phyloP scores from a whole-genome alignment of 2,888 invertebrate genomes.

The Microctonus hyperodae region DNA sequence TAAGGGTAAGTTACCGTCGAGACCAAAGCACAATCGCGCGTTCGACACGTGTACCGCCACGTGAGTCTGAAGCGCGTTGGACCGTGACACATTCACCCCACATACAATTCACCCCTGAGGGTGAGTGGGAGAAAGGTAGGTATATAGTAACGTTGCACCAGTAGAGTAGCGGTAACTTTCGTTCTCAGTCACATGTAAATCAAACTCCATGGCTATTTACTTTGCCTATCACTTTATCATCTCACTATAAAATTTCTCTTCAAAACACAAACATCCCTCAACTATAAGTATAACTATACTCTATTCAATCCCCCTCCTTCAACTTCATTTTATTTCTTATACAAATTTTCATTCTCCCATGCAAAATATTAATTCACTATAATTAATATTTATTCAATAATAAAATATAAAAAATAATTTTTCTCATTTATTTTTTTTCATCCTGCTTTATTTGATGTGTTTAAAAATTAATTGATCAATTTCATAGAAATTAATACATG shows the following conservation, averaged over 20 bases:
- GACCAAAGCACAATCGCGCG: slow-evolving; percentile 43
- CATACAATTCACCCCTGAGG: slow-evolving; percentile 26
- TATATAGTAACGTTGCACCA: no score
- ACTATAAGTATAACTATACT: no score
- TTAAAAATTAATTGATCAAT: not conserved
- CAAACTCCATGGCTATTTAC: slow-evolving; percentile 21
- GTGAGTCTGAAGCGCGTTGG: slow-evolving; percentile 58
- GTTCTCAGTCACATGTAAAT: not conserved
- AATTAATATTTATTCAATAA: no score
- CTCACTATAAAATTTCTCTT: slow-evolving; percentile 25
- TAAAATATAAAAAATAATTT: no score
- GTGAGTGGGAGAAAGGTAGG: slow-evolving; percentile 18
- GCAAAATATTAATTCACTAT: no score
- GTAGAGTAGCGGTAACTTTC: slow-evolving; percentile 19
- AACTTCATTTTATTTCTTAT: no score
- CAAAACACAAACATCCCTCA: slow-evolving; percentile 12
- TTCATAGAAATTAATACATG: not conserved
- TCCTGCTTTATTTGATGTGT: not conserved
- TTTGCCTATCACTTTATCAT: slow-evolving; percentile 30
- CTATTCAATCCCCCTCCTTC: no score
- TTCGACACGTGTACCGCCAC: slow-evolving; percentile 60
- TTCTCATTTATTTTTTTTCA: not conserved
- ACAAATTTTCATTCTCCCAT: no score
- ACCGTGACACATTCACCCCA: slow-evolving; percentile 52
- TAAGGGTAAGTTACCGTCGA: slow-evolving; percentile 31